phyloP scores from a whole-genome alignment of 2,797 vertebrate species.

The Ptychobarbus kaznakovi region DNA sequence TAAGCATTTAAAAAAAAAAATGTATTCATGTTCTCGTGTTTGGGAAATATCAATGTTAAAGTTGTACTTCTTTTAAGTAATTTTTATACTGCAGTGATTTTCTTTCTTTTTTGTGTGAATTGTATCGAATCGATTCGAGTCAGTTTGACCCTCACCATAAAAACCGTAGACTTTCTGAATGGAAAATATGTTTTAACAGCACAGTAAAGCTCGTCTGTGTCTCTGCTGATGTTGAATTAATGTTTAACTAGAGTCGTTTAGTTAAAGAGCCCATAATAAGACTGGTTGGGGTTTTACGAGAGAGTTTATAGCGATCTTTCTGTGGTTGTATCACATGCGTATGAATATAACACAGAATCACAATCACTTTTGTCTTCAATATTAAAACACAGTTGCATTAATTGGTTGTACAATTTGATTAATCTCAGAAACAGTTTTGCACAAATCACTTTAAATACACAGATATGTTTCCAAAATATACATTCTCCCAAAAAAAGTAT shows the following conservation, averaged over 20 bases:
- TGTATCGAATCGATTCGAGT: neutral
- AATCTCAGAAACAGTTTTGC: neutral
- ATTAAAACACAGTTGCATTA: neutral
- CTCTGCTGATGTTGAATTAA: slow-evolving; percentile 14
- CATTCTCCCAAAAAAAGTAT: neutral
- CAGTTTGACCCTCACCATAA: neutral
- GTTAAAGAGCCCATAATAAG: neutral
- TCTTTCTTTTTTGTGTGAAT: neutral
- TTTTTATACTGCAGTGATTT: neutral
- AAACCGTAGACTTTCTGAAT: neutral
- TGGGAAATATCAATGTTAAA: neutral
- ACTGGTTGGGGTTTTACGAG: neutral
- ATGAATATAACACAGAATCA: neutral
- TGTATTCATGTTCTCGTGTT: neutral
- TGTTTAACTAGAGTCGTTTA: slow-evolving; percentile 35
- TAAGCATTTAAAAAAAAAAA: no score
- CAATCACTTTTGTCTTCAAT: neutral
- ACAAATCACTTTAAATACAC: neutral
- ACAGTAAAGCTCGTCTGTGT: neutral
- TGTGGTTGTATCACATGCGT: neutral
- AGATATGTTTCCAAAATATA: no score
- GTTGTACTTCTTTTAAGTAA: neutral
- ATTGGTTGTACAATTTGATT: neutral
- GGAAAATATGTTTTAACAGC: neutral
- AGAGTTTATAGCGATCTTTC: neutral